Conservation (phyloP, 1,140 invertebrate genomes). For the Tetragnatha versicolor region DNA sequence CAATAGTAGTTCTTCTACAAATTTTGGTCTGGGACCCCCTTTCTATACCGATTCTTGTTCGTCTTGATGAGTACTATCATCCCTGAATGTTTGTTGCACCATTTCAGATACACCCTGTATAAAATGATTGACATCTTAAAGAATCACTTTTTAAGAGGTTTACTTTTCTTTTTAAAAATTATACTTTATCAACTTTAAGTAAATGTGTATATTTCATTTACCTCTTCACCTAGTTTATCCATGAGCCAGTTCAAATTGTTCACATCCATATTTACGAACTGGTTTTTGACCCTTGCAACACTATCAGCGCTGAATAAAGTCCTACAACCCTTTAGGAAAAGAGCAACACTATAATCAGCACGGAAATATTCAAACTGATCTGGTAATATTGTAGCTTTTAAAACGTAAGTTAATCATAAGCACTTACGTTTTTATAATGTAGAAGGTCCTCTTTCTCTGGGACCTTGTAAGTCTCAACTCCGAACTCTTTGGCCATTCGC, state of each 20-base stretch:
- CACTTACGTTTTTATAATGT: slow-evolving; percentile 55
- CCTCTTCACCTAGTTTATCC: slow-evolving; percentile 59
- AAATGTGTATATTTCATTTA: background rate
- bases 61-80: no score
- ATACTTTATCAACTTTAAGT: slow-evolving; percentile 18
- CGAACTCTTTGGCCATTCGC: slow-evolving; percentile 61
- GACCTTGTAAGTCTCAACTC: slow-evolving; percentile 61
- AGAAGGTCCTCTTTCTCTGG: slow-evolving; percentile 50
- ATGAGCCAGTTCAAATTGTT: slow-evolving; percentile 56
- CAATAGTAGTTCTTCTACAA: no score
- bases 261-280: slow-evolving; percentile 54
- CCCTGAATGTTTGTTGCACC: no score
- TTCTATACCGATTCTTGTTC: no score
- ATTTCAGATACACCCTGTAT: no score
- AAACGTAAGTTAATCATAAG: background rate
- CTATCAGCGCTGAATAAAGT: background rate
- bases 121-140: no score
- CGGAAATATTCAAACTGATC: background rate
- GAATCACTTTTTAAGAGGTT: no score
- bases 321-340: slow-evolving; percentile 17
- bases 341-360: background rate
- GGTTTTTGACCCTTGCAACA: background rate
- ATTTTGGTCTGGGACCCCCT: no score
- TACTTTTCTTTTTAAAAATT: no score
- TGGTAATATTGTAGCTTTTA: background rate